phyloP scores from a whole-genome alignment of 2,888 invertebrate species.

The Melanostoma scalare region DNA sequence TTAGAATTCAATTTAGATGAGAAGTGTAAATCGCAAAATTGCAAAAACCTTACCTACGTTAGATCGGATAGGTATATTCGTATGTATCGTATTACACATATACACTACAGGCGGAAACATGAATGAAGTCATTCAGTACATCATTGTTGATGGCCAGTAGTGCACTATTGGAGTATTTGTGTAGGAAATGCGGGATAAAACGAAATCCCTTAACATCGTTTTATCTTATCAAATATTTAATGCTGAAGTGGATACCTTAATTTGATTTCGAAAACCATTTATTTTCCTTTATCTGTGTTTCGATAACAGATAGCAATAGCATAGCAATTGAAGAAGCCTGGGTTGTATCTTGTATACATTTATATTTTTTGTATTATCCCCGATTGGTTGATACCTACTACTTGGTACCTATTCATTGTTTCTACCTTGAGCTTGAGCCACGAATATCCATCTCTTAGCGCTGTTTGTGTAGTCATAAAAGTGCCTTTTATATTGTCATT shows the following conservation, averaged over 20 bases:
- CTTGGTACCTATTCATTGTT: conserved; percentile 21
- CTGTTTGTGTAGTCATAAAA: conserved; percentile 47
- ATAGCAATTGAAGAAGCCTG: background rate
- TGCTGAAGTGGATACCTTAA: conserved; percentile 57
- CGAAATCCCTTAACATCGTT: conserved; percentile 27
- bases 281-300: conserved; percentile 35
- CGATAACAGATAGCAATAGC: conserved; percentile 17
- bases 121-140: background rate
- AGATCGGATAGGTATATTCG: conserved; percentile 3
- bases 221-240: conserved; percentile 60
- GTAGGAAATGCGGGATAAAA: background rate
- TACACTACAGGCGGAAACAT: conserved; percentile 1
- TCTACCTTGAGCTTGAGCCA: conserved; percentile 44
- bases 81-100: background rate
- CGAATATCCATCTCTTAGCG: conserved; percentile 12
- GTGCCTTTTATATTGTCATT: conserved; percentile 47
- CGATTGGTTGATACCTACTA: too few relatives aligned
- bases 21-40: conserved; percentile 54
- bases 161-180: background rate
- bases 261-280: conserved; percentile 65
- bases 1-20: conserved; percentile 62
- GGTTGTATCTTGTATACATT: background rate
- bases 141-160: background rate
- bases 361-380: background rate
- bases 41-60: conserved; percentile 38